These are phyloP conservation scores for Eulemur albifrons DNA, from an alignment of 2,797 vertebrate species.

Conservation along the genomic window DNA sequence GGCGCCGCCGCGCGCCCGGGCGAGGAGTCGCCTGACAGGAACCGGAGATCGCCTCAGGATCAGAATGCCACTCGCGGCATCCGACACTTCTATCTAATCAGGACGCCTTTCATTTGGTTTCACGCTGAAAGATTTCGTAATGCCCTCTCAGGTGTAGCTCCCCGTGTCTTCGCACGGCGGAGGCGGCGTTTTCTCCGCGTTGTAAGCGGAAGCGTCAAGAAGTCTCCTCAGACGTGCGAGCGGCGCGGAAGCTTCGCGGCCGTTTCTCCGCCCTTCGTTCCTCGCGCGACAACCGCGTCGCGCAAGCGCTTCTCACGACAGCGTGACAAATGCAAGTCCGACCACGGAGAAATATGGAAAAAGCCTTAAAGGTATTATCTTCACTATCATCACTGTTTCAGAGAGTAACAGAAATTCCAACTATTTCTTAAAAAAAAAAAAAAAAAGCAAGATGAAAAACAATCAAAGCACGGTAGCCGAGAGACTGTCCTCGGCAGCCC, in stretches of 20 bases:
- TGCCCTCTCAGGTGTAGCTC: fast-evolving
- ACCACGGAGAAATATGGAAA: not conserved
- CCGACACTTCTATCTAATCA: not conserved
- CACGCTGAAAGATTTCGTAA: too few relatives aligned
- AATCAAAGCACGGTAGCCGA: not conserved
- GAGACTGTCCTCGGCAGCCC: too few relatives aligned
- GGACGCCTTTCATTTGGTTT: not conserved
- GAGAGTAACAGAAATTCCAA: not conserved
- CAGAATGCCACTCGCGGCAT: too few relatives aligned
- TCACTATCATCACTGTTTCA: not conserved
- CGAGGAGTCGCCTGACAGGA: not conserved
- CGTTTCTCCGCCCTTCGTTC: not conserved
- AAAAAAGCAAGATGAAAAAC: not conserved
- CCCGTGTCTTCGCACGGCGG: not conserved
- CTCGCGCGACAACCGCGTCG: too few relatives aligned
- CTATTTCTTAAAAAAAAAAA: not conserved
- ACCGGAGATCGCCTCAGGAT: not conserved
- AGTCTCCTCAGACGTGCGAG: not conserved
- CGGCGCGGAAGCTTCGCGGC: not conserved
- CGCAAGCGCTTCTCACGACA: not conserved
- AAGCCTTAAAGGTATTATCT: not conserved
- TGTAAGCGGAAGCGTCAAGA: not conserved
- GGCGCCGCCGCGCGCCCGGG: too few relatives aligned
- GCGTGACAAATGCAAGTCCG: not conserved
- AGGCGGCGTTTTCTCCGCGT: not conserved